These are phyloP conservation scores for Cyprinodon brontotheroides DNA, from an alignment of 2,113 vertebrate species.

Conservation along the genomic window DNA sequence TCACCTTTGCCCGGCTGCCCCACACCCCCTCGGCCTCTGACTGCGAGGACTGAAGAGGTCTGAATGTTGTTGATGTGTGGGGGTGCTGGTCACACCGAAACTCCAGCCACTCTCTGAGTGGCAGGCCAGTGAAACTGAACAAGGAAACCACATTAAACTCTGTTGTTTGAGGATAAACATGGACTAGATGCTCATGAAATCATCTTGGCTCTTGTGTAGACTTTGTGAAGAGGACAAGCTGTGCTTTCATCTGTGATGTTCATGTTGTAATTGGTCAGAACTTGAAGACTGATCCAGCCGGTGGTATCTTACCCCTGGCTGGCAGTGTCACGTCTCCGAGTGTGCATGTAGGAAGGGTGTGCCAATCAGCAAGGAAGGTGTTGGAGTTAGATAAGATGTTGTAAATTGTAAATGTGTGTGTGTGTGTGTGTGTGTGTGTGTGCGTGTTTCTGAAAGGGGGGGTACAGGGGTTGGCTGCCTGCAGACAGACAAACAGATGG, in stretches of 20 bases:
- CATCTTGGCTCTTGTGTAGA: constrained; percentile 28
- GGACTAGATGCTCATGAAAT: constrained; percentile 26
- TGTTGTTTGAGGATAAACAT: constrained; percentile 22
- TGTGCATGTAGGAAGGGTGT: constrained; percentile 40
- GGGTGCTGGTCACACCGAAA: constrained; percentile 1
- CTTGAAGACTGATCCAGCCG: constrained; percentile 49
- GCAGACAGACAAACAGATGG: constrained; percentile 79
- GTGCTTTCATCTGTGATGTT: constrained; percentile 25
- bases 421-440: not conserved
- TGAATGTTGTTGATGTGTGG: constrained; percentile 14
- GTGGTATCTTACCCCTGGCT: constrained; percentile 36
- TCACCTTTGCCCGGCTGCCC: constrained; percentile 12
- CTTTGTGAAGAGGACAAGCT: constrained; percentile 16
- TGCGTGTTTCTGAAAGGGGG: not conserved
- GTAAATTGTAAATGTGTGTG: constrained; percentile 15
- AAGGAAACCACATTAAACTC: constrained; percentile 32
- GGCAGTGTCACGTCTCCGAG: constrained; percentile 12
- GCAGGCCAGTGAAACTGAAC: constrained; percentile 37
- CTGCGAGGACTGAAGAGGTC: constrained; percentile 36
- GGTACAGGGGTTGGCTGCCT: not conserved
- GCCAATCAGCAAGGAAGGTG: constrained; percentile 55
- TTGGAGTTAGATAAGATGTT: constrained; percentile 72
- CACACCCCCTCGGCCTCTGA: constrained; percentile 5
- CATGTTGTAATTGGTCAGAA: constrained; percentile 55
- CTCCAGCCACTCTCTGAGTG: constrained; percentile 19